Evolutionary conservation across 2,888 invertebrate genomes (phyloP).

Genomic region (Eilema sororculum): DNA sequence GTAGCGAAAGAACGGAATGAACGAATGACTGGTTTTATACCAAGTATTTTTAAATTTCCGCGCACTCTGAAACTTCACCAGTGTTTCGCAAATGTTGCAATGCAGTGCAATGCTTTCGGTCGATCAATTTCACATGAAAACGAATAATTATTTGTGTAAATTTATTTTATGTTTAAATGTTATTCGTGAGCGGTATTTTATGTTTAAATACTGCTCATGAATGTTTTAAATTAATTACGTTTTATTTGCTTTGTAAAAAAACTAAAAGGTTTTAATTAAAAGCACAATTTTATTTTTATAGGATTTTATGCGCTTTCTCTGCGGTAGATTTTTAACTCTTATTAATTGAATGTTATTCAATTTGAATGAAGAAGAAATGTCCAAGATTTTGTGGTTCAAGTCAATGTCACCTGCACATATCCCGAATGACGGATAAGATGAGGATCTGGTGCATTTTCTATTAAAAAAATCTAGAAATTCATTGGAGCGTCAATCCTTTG

Average conservation of each 20-base stretch:
- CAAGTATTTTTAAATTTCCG: slow-evolving; percentile 58
- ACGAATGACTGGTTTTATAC: slow-evolving; percentile 56
- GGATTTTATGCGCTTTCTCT: not conserved
- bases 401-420: too few species aligned
- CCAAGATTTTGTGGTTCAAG: too few species aligned
- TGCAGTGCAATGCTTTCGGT: slow-evolving; percentile 29
- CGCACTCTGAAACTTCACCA: slow-evolving; percentile 43
- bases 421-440: too few species aligned
- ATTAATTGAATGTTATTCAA: not conserved
- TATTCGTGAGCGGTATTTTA: slow-evolving; percentile 3
- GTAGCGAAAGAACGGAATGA: slow-evolving; percentile 49
- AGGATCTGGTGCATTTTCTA: too few species aligned
- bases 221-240: not conserved
- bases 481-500: too few species aligned
- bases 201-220: slow-evolving; percentile 1
- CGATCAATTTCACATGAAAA: slow-evolving; percentile 32
- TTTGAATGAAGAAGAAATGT: not conserved
- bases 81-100: slow-evolving; percentile 13
- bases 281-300: not conserved
- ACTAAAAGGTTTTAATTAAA: not conserved
- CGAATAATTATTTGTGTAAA: slow-evolving; percentile 29
- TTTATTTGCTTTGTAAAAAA: slow-evolving; percentile 6
- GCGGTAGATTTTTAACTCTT: not conserved
- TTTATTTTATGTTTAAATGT: slow-evolving; percentile 5
- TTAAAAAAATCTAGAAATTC: too few species aligned